phyloP scores from a whole-genome alignment of 2,797 vertebrate genomes.

The Corythornis leucogaster region DNA sequence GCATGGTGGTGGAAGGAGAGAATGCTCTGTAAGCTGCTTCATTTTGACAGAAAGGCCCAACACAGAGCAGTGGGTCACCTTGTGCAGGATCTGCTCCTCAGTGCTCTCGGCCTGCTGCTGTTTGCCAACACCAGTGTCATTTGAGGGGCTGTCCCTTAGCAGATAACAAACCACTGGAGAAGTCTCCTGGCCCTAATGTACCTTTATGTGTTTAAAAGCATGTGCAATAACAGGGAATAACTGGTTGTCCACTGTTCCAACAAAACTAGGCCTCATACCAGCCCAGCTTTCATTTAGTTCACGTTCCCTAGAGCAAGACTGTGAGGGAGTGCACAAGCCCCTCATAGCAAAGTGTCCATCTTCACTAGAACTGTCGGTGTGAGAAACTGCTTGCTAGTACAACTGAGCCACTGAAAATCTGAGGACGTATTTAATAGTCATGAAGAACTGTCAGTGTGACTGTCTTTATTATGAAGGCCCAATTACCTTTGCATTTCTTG shows the following conservation, averaged over 20 bases:
- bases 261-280: not conserved
- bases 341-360: not conserved
- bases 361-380: not conserved
- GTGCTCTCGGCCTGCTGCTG: not conserved
- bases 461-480: not conserved
- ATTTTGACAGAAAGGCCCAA: not conserved
- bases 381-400: not conserved
- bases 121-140: not conserved
- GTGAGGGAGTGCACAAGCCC: not conserved
- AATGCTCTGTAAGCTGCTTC: not conserved
- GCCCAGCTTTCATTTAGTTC: not conserved
- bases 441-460: not conserved
- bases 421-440: not conserved
- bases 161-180: not conserved
- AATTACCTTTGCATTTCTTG: not conserved
- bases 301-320: not conserved
- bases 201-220: not conserved
- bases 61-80: not conserved
- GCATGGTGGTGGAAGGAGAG: accelerated
- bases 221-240: not conserved
- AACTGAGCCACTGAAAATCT: not conserved
- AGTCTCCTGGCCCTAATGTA: not conserved
- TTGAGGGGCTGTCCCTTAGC: not conserved
- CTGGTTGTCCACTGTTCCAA: not conserved
- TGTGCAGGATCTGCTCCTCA: not conserved